These are phyloP conservation scores for Dendropsophus ebraccatus DNA, from an alignment of 2,113 vertebrate genomes.

Conservation along the genomic window DNA sequence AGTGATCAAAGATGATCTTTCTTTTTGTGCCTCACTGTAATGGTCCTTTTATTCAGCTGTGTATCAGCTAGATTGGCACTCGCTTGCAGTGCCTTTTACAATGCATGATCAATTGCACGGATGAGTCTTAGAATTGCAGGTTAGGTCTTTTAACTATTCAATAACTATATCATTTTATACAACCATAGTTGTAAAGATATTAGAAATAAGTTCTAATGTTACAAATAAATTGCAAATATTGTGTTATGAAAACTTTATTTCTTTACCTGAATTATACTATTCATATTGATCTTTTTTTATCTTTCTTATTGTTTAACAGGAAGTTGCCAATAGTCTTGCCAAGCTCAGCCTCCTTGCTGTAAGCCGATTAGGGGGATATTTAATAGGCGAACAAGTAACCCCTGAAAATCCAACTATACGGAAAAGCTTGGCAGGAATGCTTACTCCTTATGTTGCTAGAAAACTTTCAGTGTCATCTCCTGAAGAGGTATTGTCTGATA, in stretches of 20 bases:
- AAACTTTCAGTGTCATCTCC: constrained; percentile 82
- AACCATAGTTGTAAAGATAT: too few species aligned
- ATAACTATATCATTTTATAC: too few species aligned
- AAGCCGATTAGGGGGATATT: constrained; percentile 90
- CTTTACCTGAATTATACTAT: not conserved
- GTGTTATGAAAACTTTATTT: too few species aligned
- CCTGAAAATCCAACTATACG: constrained; percentile 92
- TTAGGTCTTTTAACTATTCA: too few species aligned
- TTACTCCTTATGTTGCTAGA: constrained; percentile 91
- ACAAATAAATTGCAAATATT: not conserved
- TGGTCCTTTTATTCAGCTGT: too few species aligned
- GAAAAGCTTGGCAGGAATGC: constrained; percentile 92
- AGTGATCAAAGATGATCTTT: too few species aligned
- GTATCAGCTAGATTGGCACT: too few species aligned
- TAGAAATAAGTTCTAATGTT: too few species aligned
- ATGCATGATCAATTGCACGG: too few species aligned
- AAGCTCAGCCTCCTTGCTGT: constrained; percentile 89
- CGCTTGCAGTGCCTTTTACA: too few species aligned
- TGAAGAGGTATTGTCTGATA: constrained; percentile 77
- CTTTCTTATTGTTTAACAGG: constrained; percentile 68
- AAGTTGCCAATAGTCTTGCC: constrained; percentile 93
- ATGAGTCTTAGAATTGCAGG: too few species aligned
- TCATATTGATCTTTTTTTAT: not conserved
- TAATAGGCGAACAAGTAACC: constrained; percentile 75
- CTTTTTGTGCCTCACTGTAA: too few species aligned